phyloP scores from a whole-genome alignment of 2,113 vertebrate species.

The Rissa tridactyla region DNA sequence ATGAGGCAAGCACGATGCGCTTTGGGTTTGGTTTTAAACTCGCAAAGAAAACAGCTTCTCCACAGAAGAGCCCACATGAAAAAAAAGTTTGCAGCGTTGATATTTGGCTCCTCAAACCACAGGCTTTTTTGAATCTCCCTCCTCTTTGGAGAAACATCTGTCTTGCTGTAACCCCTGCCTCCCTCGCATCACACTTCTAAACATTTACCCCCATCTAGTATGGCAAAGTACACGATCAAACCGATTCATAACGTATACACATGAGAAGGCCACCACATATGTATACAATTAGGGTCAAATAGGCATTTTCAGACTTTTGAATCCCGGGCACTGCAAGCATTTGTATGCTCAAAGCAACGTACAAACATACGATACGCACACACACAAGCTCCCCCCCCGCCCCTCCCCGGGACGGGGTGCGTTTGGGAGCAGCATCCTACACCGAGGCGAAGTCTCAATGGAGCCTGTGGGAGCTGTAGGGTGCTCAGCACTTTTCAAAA shows the following conservation, averaged over 20 bases:
- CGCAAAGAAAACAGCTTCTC: neutral
- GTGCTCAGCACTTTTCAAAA: conserved; percentile 58
- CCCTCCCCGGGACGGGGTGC: neutral
- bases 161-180: neutral
- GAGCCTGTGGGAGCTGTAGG: conserved; percentile 13
- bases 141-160: neutral
- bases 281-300: neutral
- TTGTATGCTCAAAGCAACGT: neutral
- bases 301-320: neutral
- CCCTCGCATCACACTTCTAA: neutral
- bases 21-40: neutral
- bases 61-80: neutral
- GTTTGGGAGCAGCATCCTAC: conserved; percentile 23
- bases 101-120: neutral
- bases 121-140: neutral
- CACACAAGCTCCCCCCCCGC: neutral
- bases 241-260: accelerated
- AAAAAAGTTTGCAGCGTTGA: neutral
- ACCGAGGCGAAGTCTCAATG: neutral
- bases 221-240: accelerated
- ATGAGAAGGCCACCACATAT: neutral
- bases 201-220: neutral
- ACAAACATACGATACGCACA: neutral
- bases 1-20: accelerated
- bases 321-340: neutral